Base-by-base conservation (phyloP, 2,888 invertebrate species). In the Gari tellinella region DNA sequence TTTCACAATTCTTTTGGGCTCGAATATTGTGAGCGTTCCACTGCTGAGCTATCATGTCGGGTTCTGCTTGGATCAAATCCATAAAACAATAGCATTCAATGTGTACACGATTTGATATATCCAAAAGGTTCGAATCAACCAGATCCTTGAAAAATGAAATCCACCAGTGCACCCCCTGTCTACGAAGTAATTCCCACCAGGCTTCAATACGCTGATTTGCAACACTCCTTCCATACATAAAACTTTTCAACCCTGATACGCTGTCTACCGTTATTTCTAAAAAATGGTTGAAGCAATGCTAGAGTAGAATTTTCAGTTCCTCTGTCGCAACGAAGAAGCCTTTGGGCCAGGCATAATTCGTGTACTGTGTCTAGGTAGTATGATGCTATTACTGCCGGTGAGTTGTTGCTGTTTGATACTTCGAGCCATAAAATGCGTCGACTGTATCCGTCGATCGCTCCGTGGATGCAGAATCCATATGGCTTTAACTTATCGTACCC, bases 401-500 rank as follows among this genome's bases (percentile, higher is more conserved):
- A 15, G 38, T 25, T 37, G 58, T 58, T 58, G 46, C 58, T 58
- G 14, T 58, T 23, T 58, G 58, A 58, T n/a, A 58, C 58, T 58
- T 45, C 31, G 4, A 58, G 17, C 23, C 58, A 58, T n/a, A 58
- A 19, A 17, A 58, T 60, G 8, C 49, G 14, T 37, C 48, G 15
- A 52, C 62, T 57, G 51, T 56, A 66, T 2, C 69, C 60, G 31
- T 75, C 70, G 8, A 69, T 57, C 12, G 56, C 48, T 43, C 43
- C 68, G 49, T 65, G 60, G 19, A 68, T 69, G 38, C 64, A 69
- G n/a, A 74, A 60, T 5, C 74, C 69, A 49, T 31, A 74, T 19
- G 58, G 74, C 45, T 74, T 72, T 23, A 72, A 45, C 43, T 63
- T 67, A 46, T 68, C 73, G 38, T 73, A 64, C 10, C 65, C 65